These are phyloP conservation scores for Choreutis nemorana DNA, from an alignment of 2,888 invertebrate species.

Conservation along the genomic window DNA sequence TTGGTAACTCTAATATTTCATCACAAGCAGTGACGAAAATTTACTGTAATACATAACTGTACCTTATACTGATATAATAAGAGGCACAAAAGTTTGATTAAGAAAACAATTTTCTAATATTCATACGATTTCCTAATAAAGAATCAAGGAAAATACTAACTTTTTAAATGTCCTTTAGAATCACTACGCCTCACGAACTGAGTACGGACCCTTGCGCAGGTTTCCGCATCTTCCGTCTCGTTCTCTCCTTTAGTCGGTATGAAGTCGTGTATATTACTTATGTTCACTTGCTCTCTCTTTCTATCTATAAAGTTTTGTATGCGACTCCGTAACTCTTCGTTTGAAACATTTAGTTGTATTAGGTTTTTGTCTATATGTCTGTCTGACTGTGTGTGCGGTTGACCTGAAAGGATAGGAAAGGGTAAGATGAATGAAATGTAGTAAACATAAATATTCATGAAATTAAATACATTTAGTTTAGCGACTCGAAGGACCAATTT, in stretches of 20 bases:
- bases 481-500: slow-evolving; percentile 1
- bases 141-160: slow-evolving; percentile 42
- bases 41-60: too few relatives aligned
- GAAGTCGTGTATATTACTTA: slow-evolving; percentile 79
- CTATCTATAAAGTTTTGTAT: slow-evolving; percentile 78
- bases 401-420: slow-evolving; percentile 12
- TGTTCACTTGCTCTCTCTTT: slow-evolving; percentile 77
- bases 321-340: slow-evolving; percentile 71
- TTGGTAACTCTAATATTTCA: too few relatives aligned
- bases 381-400: slow-evolving; percentile 4
- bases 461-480: not conserved
- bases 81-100: not conserved
- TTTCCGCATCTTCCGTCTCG: slow-evolving; percentile 51
- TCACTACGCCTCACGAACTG: slow-evolving; percentile 74
- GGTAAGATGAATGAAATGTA: slow-evolving; percentile 6
- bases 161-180: slow-evolving; percentile 82
- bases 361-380: slow-evolving; percentile 37
- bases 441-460: too few relatives aligned
- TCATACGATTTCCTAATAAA: not conserved
- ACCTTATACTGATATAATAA: not conserved
- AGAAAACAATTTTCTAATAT: not conserved
- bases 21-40: too few relatives aligned
- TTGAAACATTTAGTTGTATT: slow-evolving; percentile 74
- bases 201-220: slow-evolving; percentile 81
- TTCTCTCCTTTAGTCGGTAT: slow-evolving; percentile 43